Evolutionary conservation across 1,140 invertebrate genomes (phyloP).

Genomic region (Trypoxylus dichotomus): DNA sequence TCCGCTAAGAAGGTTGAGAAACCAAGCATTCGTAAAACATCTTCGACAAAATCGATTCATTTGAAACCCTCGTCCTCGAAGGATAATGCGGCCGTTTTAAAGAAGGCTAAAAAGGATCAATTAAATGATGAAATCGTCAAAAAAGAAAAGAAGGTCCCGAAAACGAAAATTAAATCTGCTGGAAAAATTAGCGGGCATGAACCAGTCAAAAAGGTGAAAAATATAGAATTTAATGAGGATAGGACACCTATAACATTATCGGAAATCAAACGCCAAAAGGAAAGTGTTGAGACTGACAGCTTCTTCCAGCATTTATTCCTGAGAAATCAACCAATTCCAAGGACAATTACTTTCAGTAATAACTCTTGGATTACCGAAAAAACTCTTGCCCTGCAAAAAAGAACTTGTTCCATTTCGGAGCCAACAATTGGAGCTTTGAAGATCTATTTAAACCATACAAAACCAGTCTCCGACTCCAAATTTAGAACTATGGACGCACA

Average conservation of each 20-base stretch:
- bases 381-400: slow-evolving; percentile 63
- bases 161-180: slow-evolving; percentile 40
- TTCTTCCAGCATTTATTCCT: slow-evolving; percentile 75
- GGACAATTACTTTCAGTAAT: slow-evolving; percentile 46
- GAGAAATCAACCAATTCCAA: slow-evolving; percentile 52
- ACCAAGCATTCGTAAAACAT: slow-evolving; percentile 1
- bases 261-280: slow-evolving; percentile 59
- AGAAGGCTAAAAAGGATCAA: slow-evolving; percentile 49
- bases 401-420: slow-evolving; percentile 56
- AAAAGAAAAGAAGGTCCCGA: slow-evolving; percentile 42
- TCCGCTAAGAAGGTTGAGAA: neutral
- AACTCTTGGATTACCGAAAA: slow-evolving; percentile 64
- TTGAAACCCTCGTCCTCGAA: neutral
- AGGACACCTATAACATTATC: slow-evolving; percentile 48
- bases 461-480: slow-evolving; percentile 70
- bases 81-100: slow-evolving; percentile 38
- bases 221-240: neutral
- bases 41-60: slow-evolving; percentile 21
- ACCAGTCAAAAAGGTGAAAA: slow-evolving; percentile 38
- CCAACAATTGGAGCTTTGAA: slow-evolving; percentile 61
- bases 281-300: slow-evolving; percentile 61
- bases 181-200: slow-evolving; percentile 37
- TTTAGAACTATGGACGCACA: slow-evolving; percentile 66
- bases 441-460: slow-evolving; percentile 67
- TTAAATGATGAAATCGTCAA: slow-evolving; percentile 44